Evolutionary conservation across 2,113 vertebrate species (phyloP), one percentile per base, ranked within the genome.

Genomic region (Plecotus auritus): DNA sequence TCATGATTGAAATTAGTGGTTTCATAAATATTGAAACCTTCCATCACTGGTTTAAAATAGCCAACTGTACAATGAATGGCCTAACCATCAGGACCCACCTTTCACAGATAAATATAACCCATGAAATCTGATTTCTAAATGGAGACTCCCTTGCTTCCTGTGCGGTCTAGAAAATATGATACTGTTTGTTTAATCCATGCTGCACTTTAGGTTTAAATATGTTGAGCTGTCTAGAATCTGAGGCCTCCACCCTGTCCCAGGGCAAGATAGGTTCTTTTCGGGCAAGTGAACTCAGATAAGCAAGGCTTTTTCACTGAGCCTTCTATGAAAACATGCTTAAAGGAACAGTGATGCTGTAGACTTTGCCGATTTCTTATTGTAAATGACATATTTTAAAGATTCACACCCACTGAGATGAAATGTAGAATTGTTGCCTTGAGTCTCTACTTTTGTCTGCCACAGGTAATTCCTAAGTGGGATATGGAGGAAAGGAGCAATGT

Each of bases 141-240:
- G 66, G 73, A 92, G 42, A 88, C 54, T 95, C 67, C 61, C 69
- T 95, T 66, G n/a, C 85, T 85, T 95, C 93, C 59, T 82, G 26
- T 85, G 35, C 67, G 4, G 95, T 70, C 72, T 80, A 78, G 77
- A 92, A 93, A 90, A 90, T 83, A 18, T 4, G 26, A 77, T 72
- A 20, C n/a, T 81, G 10, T 86, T 86, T 90, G 47, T 93, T 85
- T 91, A 87, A 92, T 81, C 23, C 47, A 80, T 66, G 10, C 72
- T 66, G 32, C 77, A 81, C 37, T 78, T 67, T 87, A 86, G 18
- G 37, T 90, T 74, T 70, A 89, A 59, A 77, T 85, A 17, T 54
- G 80, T 87, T 51, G 70, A 30, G 32, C 37, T 77, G 37, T 42
- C 49, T 37, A 17, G 35, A 30, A 59, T 74, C 66, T 76, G 30